Percentiles rank a stretch among this genome's conserved stretches.
These are phyloP conservation scores for Celastrina argiolus DNA, from an alignment of 2,888 invertebrate genomes.

Conservation along the genomic window DNA sequence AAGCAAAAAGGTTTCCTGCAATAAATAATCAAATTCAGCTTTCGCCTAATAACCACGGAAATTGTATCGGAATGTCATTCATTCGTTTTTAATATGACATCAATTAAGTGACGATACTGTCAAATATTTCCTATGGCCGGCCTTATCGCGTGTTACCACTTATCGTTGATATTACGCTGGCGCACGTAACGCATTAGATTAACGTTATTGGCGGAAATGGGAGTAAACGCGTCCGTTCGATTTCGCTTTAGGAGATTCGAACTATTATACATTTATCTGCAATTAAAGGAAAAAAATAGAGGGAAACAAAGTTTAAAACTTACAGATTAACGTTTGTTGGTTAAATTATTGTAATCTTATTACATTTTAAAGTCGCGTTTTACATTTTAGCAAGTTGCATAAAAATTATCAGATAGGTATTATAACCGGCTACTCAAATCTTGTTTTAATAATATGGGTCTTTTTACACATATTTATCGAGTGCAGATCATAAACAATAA, in stretches of 20 bases:
- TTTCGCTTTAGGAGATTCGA: slow-evolving; percentile 17
- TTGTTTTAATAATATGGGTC: background rate
- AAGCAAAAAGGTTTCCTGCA: background rate
- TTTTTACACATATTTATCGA: no score
- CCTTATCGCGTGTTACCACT: slow-evolving; percentile 20
- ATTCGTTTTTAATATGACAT: slow-evolving; percentile 2
- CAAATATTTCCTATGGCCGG: slow-evolving; percentile 21
- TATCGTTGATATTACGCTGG: slow-evolving; percentile 24
- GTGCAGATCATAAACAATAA: no score
- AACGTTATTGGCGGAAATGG: slow-evolving; percentile 21
- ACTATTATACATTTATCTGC: background rate
- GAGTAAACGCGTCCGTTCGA: slow-evolving; percentile 24
- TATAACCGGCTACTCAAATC: background rate
- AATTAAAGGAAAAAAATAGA: background rate
- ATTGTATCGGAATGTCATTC: background rate
- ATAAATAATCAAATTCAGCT: background rate
- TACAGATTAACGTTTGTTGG: background rate
- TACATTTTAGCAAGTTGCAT: no score
- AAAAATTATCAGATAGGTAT: no score
- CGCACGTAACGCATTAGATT: slow-evolving; percentile 25
- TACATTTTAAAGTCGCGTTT: no score
- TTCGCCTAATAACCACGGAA: slow-evolving; percentile 19
- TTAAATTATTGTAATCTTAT: background rate
- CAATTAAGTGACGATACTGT: slow-evolving; percentile 16
- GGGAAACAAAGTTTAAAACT: background rate